Conservation (phyloP, 2,113 vertebrate genomes). For the Caranx ignobilis region DNA sequence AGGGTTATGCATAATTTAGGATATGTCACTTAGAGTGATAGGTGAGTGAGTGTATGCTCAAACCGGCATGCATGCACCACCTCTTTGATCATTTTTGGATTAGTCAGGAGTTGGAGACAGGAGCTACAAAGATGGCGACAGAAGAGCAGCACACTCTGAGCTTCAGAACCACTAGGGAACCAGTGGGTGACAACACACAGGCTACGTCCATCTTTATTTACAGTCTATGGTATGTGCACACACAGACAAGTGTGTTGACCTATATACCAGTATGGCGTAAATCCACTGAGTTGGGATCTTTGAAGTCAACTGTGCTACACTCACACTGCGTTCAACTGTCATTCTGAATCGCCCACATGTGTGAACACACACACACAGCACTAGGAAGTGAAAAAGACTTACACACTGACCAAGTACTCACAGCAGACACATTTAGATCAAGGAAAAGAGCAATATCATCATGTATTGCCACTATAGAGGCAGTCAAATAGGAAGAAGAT, state of each 20-base stretch:
- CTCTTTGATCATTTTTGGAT: too few relatives aligned
- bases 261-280: constrained; percentile 28
- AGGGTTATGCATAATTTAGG: background rate
- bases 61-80: too few relatives aligned
- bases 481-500: constrained; percentile 18
- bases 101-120: too few relatives aligned
- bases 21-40: too few relatives aligned
- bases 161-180: too few relatives aligned
- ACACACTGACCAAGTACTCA: constrained; percentile 7
- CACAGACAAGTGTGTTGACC: constrained; percentile 13
- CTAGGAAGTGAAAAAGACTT: background rate
- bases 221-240: background rate
- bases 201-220: too few relatives aligned
- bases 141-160: too few relatives aligned
- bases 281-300: constrained; percentile 35
- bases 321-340: constrained; percentile 44
- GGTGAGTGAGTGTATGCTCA: too few relatives aligned
- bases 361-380: background rate
- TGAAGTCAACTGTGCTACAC: constrained; percentile 31
- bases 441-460: background rate
- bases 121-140: too few relatives aligned
- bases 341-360: constrained; percentile 34
- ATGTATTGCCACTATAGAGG: background rate
- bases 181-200: too few relatives aligned
- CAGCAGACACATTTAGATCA: constrained; percentile 3